phyloP scores from a whole-genome alignment of 2,113 vertebrate genomes.

The Numenius arquata region DNA sequence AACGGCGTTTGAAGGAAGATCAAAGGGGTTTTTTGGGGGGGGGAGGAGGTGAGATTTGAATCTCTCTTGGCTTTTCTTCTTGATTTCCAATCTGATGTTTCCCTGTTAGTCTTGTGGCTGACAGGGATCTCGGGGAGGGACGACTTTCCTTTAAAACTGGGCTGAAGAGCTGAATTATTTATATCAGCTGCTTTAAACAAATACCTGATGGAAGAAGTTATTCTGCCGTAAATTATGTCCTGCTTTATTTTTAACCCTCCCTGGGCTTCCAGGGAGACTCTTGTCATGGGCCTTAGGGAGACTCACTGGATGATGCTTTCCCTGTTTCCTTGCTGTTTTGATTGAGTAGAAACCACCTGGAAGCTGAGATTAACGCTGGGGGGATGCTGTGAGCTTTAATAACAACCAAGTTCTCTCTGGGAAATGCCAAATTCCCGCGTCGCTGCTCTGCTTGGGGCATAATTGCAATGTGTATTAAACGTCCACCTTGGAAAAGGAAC shows the following conservation, averaged over 20 bases:
- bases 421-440: fast-evolving
- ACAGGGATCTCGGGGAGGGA: not conserved
- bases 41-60: not conserved
- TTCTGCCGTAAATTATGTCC: not conserved
- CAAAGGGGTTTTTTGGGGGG: not conserved
- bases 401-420: not conserved
- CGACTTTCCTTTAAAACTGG: slow-evolving; percentile 1
- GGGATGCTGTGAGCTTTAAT: not conserved
- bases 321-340: not conserved
- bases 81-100: not conserved
- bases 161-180: slow-evolving; percentile 44
- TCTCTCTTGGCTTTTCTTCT: not conserved
- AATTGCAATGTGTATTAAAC: fast-evolving
- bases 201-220: not conserved
- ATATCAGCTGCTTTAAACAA: slow-evolving; percentile 13
- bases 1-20: not conserved
- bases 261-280: not conserved
- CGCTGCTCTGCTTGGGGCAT: not conserved
- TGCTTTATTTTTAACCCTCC: not conserved
- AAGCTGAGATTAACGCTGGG: fast-evolving
- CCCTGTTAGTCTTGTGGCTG: not conserved
- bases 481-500: not conserved
- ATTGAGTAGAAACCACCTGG: not conserved
- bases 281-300: not conserved
- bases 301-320: not conserved